Conservation (phyloP, 2,888 invertebrate genomes). For the Synanthedon tipuliformis region DNA sequence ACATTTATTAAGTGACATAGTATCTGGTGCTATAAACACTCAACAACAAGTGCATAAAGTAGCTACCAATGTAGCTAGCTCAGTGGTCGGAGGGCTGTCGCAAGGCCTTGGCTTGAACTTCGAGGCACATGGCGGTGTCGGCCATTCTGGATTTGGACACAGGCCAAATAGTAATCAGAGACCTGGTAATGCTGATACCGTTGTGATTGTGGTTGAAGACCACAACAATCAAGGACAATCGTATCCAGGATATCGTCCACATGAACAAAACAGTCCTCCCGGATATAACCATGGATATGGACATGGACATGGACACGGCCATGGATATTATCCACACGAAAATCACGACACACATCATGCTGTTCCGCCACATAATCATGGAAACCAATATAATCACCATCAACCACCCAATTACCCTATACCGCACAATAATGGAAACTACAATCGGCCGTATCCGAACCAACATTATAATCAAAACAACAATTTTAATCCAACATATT, state of each 20-base stretch:
- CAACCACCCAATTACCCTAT: conserved; percentile 9
- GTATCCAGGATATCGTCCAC: conserved; percentile 2
- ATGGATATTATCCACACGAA: conserved; percentile 1
- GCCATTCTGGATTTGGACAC: conserved; percentile 4
- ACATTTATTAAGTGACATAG: conserved; percentile 17
- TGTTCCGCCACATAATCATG: background rate
- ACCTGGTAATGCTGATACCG: conserved; percentile 22
- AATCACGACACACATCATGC: conserved; percentile 5
- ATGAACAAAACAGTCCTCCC: conserved; percentile 4
- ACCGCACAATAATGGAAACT: conserved; percentile 6
- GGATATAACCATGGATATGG: background rate
- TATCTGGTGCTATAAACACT: conserved; percentile 15
- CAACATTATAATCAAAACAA: conserved; percentile 2
- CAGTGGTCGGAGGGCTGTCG: conserved; percentile 28
- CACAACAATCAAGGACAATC: conserved; percentile 2
- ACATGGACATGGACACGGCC: background rate
- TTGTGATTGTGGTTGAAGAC: conserved; percentile 21
- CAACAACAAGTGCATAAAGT: conserved; percentile 19
- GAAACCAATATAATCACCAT: conserved; percentile 3
- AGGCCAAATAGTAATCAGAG: conserved; percentile 7
- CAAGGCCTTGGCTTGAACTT: conserved; percentile 23
- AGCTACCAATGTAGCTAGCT: conserved; percentile 28
- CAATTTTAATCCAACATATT: background rate
- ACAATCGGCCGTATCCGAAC: conserved; percentile 2
- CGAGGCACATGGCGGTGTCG: conserved; percentile 16